Evolutionary conservation across 2,888 invertebrate genomes (phyloP).

Genomic region (Boloria euphrosyne): DNA sequence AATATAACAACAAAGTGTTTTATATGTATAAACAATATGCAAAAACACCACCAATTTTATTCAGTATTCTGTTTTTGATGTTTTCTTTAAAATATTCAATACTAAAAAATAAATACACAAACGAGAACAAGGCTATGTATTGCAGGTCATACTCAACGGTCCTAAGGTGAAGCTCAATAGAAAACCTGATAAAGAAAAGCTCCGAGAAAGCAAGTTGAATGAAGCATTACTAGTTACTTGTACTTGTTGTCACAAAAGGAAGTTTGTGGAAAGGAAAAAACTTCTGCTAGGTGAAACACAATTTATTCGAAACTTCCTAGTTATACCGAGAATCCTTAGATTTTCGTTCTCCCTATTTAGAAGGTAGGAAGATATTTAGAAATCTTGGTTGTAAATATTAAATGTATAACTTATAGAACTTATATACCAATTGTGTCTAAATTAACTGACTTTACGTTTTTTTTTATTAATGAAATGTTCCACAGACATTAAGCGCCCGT

Average conservation of each 20-base stretch:
- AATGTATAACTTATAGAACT: too few species aligned
- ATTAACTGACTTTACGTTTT: too few species aligned
- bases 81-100: slow-evolving; percentile 12
- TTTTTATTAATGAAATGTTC: too few species aligned
- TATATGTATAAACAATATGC: slow-evolving; percentile 20
- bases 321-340: slow-evolving; percentile 8
- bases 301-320: slow-evolving; percentile 11
- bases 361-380: too few species aligned
- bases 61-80: slow-evolving; percentile 14
- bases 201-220: slow-evolving; percentile 21
- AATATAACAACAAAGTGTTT: slow-evolving; percentile 21
- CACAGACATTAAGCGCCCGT: too few species aligned
- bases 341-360: not conserved
- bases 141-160: slow-evolving; percentile 22
- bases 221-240: slow-evolving; percentile 25
- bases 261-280: slow-evolving; percentile 14
- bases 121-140: slow-evolving; percentile 23
- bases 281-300: slow-evolving; percentile 19
- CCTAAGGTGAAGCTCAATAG: slow-evolving; percentile 13
- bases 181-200: slow-evolving; percentile 24
- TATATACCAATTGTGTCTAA: too few species aligned
- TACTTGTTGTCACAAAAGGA: slow-evolving; percentile 22
- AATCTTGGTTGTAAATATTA: not conserved
- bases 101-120: slow-evolving; percentile 27
- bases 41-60: slow-evolving; percentile 8